Base-by-base conservation (phyloP, 2,888 invertebrate genomes). In the Ormyrus labotus region DNA sequence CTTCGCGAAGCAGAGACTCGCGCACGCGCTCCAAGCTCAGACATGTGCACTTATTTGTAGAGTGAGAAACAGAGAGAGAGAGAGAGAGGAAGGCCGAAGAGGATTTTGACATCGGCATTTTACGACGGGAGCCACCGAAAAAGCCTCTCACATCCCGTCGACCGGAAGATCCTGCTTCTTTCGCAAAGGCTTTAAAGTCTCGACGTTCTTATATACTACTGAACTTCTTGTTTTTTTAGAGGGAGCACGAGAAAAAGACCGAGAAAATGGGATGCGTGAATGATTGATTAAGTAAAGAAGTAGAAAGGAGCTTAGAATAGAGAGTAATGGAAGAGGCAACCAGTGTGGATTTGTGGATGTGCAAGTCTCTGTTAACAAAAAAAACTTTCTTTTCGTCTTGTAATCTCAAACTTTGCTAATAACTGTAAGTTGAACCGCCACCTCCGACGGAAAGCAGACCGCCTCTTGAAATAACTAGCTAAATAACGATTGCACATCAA, bases 201-300 rank as follows among this genome's bases (percentile, higher is more conserved):
- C 60, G 57, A 68, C 67, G 53, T 76, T 72, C 53, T 58, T 73
- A 45, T 69, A 71, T 76, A 81, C 68, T 69, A 81, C 63, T 81
- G 45, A 69, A 73, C 7, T 63, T 64, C 48, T 64, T 65, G 11
- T 48, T 74, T 58, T 70, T 69, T 65, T 80, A 71, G 55, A 75
- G 48, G 60, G 19, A 80, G 65, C 53, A 71, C 57, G 48, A 73
- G 51, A 61, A 58, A 70, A 50, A 57, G 55, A 19, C 10, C 51
- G 69, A 63, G 63, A 73, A 53, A 69, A 57, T 73, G 63, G 58
- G 63, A 68, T 45, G 75, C 45, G 67, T 34, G 67, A 68, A 77
- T 77, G 76, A 64, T 68, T 51, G 50, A 67, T 71, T 45, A 55
- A 67, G 19, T 69, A 51, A 48, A 51, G 13, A 6, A 70, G 74